Evolutionary conservation across 2,113 vertebrate genomes (phyloP).

Genomic region (Malurus alboscapulatus): DNA sequence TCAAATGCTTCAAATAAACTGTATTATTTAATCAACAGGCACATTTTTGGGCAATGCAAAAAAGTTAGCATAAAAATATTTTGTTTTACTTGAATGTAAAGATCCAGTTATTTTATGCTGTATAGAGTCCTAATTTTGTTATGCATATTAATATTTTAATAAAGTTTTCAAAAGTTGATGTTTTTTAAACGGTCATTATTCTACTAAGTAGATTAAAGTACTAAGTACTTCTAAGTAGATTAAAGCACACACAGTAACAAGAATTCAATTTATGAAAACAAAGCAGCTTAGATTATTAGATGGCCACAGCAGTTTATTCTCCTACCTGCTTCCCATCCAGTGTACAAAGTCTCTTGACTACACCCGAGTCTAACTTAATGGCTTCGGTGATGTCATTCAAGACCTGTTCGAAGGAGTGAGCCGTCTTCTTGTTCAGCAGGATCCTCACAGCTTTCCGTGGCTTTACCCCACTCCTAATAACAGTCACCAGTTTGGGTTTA

Average conservation of each 20-base stretch:
- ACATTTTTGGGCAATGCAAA: not conserved
- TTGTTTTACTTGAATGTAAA: not conserved
- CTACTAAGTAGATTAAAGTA: not conserved
- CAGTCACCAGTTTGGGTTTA: slow-evolving; percentile 95
- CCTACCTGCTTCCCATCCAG: slow-evolving; percentile 96
- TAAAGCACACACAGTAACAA: not conserved
- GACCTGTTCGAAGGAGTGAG: slow-evolving; percentile 97
- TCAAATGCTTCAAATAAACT: not conserved
- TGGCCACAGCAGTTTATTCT: not conserved
- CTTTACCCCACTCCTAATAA: slow-evolving; percentile 95
- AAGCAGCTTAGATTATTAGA: not conserved
- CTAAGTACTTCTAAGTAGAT: too few species aligned
- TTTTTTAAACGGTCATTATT: not conserved
- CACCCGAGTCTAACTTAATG: slow-evolving; percentile 95
- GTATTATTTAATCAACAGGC: not conserved
- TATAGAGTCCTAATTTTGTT: not conserved
- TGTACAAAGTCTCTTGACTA: slow-evolving; percentile 93
- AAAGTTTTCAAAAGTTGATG: not conserved
- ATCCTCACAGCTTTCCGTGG: slow-evolving; percentile 95
- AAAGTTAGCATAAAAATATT: not conserved
- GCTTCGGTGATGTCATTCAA: slow-evolving; percentile 96
- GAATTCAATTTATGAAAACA: not conserved
- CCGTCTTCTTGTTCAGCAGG: slow-evolving; percentile 97
- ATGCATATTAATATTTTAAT: not conserved
- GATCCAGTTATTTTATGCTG: not conserved